These are phyloP conservation scores for Apis mellifera DNA, from an alignment of 1,140 invertebrate species.

Conservation along the genomic window DNA sequence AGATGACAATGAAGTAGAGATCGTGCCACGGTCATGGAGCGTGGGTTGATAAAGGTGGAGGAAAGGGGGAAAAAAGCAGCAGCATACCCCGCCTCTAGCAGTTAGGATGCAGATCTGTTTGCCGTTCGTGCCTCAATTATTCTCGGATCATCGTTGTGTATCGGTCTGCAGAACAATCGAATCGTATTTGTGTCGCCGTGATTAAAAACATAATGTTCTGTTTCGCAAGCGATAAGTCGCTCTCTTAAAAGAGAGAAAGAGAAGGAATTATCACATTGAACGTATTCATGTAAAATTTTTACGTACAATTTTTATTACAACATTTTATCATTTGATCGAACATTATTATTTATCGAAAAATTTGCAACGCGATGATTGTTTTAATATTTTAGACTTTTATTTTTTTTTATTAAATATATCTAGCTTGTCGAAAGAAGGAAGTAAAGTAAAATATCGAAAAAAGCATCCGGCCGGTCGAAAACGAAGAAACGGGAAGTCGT, in stretches of 20 bases:
- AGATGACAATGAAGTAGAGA: slow-evolving; percentile 80
- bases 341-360: neutral
- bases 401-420: neutral
- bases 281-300: neutral
- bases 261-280: no score
- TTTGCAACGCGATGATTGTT: neutral
- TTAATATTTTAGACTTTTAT: neutral
- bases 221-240: neutral
- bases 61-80: neutral
- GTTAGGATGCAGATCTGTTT: slow-evolving; percentile 74
- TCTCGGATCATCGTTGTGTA: slow-evolving; percentile 80
- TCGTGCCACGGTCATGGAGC: slow-evolving; percentile 53
- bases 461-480: neutral
- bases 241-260: neutral
- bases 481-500: neutral
- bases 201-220: slow-evolving; percentile 62
- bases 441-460: slow-evolving; percentile 5
- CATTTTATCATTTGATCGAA: neutral
- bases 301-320: neutral
- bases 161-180: slow-evolving; percentile 67
- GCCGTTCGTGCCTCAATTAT: slow-evolving; percentile 79
- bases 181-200: slow-evolving; percentile 56
- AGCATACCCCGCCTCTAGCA: neutral
- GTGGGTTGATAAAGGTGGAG: slow-evolving; percentile 3
- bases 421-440: no score